Percentiles rank a stretch among this genome's conserved stretches.
Evolutionary conservation across 1,140 invertebrate species (phyloP).

Genomic region (Calliopsis andreniformis): DNA sequence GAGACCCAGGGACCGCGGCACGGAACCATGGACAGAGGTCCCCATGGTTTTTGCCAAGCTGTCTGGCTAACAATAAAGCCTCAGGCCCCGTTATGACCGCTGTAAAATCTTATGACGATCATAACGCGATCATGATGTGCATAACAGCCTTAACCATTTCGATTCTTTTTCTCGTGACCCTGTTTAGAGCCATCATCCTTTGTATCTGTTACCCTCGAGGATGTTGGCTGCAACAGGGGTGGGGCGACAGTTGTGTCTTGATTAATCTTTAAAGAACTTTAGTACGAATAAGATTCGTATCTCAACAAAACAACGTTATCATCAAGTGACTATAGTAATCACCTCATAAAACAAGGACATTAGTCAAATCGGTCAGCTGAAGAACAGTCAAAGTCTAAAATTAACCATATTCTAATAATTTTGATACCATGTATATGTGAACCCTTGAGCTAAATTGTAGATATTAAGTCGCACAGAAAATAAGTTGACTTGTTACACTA

Average conservation of each 20-base stretch:
- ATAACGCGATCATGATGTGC: conserved; percentile 74
- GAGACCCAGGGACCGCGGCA: conserved; percentile 12
- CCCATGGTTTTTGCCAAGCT: conserved; percentile 39
- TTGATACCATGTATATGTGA: no score
- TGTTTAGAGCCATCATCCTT: conserved; percentile 30
- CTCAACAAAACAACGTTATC: not conserved
- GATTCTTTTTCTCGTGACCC: conserved; percentile 33
- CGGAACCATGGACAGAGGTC: conserved; percentile 17
- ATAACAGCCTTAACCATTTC: conserved; percentile 55
- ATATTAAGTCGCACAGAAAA: no score
- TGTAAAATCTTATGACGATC: conserved; percentile 76
- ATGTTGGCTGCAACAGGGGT: conserved; percentile 10
- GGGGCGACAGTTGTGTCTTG: conserved; percentile 12
- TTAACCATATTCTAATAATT: no score
- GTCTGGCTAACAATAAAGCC: conserved; percentile 63
- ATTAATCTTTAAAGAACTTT: conserved; percentile 40
- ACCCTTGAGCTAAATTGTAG: no score
- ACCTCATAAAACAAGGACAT: not conserved
- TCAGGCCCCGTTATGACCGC: conserved; percentile 64
- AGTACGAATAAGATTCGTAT: conserved; percentile 23
- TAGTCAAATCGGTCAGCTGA: conserved; percentile 7
- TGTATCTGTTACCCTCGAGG: conserved; percentile 3
- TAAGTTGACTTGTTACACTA: no score
- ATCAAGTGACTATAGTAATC: not conserved
- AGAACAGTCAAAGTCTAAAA: no score